A percentile compares a stretch with the other conserved stretches of the same genome.
Evolutionary conservation across 2,113 vertebrate genomes (phyloP).

Genomic region (Herpailurus yagouaroundi): DNA sequence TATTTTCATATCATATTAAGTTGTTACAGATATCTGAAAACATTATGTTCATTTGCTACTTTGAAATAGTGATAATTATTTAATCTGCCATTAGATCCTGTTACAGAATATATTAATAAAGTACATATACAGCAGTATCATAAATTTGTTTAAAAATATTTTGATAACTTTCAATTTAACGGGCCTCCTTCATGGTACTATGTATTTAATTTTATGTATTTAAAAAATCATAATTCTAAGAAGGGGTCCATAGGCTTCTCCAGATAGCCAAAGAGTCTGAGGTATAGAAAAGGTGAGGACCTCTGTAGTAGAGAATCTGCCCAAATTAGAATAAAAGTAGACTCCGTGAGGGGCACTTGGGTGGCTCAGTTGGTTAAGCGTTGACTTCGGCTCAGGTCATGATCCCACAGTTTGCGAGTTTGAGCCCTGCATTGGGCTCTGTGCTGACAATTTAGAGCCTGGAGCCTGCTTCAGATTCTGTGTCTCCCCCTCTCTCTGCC

Average conservation of each 20-base stretch:
- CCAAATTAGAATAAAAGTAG: background rate
- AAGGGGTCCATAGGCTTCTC: background rate
- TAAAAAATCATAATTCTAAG: background rate
- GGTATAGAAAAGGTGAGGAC: background rate
- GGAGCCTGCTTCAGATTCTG: too few relatives aligned
- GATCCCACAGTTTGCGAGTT: too few relatives aligned
- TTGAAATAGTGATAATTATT: background rate
- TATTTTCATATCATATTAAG: background rate
- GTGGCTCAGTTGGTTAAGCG: too few relatives aligned
- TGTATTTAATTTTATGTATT: conserved; percentile 14
- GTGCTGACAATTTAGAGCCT: too few relatives aligned
- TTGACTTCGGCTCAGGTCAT: too few relatives aligned
- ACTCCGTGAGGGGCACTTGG: background rate
- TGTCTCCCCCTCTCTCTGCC: too few relatives aligned
- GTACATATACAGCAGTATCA: background rate
- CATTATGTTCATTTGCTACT: background rate
- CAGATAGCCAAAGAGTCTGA: background rate
- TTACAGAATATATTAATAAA: background rate
- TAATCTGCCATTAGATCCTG: background rate
- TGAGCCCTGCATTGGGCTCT: too few relatives aligned
- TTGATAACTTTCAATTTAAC: background rate
- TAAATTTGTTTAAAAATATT: background rate
- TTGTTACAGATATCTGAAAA: background rate
- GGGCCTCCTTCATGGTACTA: background rate
- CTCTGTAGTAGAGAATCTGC: background rate